Percentiles rank a stretch among this genome's conserved stretches.
Evolutionary conservation across 2,888 invertebrate genomes (phyloP).

Genomic region (Pollenia amentaria): DNA sequence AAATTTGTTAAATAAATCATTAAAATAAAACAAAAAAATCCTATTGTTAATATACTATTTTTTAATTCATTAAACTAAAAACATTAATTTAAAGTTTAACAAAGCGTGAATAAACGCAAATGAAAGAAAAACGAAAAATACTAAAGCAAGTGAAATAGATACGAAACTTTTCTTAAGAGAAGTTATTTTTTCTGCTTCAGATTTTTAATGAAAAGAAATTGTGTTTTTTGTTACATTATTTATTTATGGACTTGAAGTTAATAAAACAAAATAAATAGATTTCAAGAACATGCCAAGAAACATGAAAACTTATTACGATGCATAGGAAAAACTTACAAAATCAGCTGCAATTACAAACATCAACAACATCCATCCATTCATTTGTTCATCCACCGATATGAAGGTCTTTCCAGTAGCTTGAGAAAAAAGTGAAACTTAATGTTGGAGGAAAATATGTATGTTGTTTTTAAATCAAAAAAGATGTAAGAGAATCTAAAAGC

Average conservation of each 20-base stretch:
- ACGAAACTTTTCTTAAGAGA: not conserved
- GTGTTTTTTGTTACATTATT: conserved; percentile 16
- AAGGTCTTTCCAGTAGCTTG: conserved; percentile 38
- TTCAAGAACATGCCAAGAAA: conserved; percentile 60
- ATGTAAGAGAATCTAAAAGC: conserved; percentile 42
- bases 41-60: not conserved
- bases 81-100: conserved; percentile 34
- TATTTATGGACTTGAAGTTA: conserved; percentile 34
- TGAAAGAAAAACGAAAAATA: not conserved
- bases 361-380: conserved; percentile 4
- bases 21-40: not conserved
- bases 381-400: conserved; percentile 6
- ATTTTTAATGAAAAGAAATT: conserved; percentile 49
- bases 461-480: conserved; percentile 39
- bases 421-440: conserved; percentile 66
- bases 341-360: not conserved
- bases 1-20: conserved; percentile 49
- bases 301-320: conserved; percentile 31
- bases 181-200: conserved; percentile 3
- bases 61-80: conserved; percentile 13
- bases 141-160: conserved; percentile 36
- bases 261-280: conserved; percentile 39
- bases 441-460: conserved; percentile 38
- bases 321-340: not conserved
- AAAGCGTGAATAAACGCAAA: conserved; percentile 54